Conservation (phyloP, 1,140 invertebrate species). For the Scaptodrosophila lebanonensis region DNA sequence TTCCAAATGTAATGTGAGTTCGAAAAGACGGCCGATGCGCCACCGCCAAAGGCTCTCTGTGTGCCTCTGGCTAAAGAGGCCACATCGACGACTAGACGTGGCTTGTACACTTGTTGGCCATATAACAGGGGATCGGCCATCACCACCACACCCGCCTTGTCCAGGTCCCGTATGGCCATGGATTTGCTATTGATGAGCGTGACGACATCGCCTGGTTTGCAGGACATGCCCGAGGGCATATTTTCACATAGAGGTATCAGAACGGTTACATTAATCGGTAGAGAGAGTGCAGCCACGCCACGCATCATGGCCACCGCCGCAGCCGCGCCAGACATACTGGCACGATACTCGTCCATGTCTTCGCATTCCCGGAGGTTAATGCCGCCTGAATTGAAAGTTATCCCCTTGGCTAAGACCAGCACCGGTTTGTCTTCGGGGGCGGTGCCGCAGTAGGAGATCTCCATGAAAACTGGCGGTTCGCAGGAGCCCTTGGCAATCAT, state of each 20-base stretch:
- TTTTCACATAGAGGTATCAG: constrained; percentile 91
- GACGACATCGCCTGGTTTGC: constrained; percentile 92
- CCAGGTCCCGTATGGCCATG: constrained; percentile 92
- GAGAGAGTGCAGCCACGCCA: constrained; percentile 83
- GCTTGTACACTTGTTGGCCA: constrained; percentile 80
- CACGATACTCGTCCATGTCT: constrained; percentile 90
- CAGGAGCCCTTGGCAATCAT: constrained; percentile 86
- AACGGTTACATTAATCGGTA: constrained; percentile 86
- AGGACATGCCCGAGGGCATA: constrained; percentile 88
- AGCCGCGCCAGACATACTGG: constrained; percentile 95
- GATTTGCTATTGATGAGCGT: constrained; percentile 90
- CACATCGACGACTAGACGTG: constrained; percentile 84
- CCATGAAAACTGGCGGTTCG: constrained; percentile 86
- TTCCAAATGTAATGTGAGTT: constrained; percentile 83
- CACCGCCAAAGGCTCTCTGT: constrained; percentile 82
- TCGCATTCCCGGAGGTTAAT: constrained; percentile 87
- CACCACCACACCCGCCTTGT: constrained; percentile 92
- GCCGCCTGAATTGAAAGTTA: constrained; percentile 92
- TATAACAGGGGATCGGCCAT: constrained; percentile 92
- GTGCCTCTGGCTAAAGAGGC: constrained; percentile 81
- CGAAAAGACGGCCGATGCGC: constrained; percentile 88
- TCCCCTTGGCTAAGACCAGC: constrained; percentile 88
- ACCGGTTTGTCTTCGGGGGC: constrained; percentile 78
- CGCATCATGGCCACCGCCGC: constrained; percentile 85
- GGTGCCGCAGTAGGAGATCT: constrained; percentile 80